phyloP scores from a whole-genome alignment of 1,140 invertebrate genomes.

The Aphaenogaster rudis region DNA sequence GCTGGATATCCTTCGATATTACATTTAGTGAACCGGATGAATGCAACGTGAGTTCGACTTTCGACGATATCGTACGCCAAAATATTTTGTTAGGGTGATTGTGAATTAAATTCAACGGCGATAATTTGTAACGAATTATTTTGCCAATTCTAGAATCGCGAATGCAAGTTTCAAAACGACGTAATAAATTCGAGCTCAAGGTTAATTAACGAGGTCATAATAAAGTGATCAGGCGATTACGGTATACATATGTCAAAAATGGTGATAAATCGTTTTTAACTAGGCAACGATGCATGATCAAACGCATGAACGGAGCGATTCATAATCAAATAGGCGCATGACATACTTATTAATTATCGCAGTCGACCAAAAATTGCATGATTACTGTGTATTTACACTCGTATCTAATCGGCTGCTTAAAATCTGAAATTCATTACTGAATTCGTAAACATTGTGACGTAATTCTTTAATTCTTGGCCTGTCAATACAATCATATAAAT shows the following conservation, averaged over 20 bases:
- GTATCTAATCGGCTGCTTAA: not conserved
- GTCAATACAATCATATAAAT: not conserved
- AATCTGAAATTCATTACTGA: not conserved
- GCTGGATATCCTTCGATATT: constrained; percentile 89
- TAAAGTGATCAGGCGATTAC: not conserved
- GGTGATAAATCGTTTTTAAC: constrained; percentile 23
- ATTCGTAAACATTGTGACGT: not conserved
- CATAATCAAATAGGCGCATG: constrained; percentile 23
- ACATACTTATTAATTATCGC: not conserved
- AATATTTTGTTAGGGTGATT: not conserved
- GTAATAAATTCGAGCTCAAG: constrained; percentile 37
- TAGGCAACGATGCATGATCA: not conserved
- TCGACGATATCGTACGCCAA: not conserved
- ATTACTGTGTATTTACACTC: not conserved
- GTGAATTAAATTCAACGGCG: not conserved
- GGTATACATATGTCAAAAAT: constrained; percentile 1
- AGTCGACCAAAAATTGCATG: not conserved
- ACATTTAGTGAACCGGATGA: constrained; percentile 87
- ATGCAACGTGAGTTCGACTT: constrained; percentile 84
- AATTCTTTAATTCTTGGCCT: not conserved
- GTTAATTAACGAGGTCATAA: constrained; percentile 2
- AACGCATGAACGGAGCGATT: not conserved
- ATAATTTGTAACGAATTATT: constrained; percentile 27
- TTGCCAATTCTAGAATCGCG: not conserved
- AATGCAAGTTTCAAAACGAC: constrained; percentile 3